Evolutionary conservation across 2,888 invertebrate genomes (phyloP).

Genomic region (Koerneria pararmatus): DNA sequence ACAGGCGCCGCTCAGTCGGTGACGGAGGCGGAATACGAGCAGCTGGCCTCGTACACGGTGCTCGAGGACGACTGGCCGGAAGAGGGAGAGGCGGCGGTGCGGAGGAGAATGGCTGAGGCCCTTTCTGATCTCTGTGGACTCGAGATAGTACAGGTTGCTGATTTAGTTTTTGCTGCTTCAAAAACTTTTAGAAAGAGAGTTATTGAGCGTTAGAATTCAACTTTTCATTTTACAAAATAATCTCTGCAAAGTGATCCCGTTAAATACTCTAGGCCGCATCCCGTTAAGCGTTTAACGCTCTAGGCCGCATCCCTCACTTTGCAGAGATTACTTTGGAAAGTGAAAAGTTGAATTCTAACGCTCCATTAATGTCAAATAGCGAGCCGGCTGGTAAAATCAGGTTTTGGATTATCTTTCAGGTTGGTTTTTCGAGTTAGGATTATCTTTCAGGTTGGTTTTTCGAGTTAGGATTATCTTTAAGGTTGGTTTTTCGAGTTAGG

Average conservation of each 20-base stretch:
- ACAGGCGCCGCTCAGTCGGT: slow-evolving; percentile 5
- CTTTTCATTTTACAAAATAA: no score
- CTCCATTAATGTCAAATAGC: no score
- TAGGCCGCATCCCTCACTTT: no score
- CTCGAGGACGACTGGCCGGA: slow-evolving; percentile 28
- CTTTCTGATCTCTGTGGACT: neutral
- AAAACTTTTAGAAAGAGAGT: neutral
- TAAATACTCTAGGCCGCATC: no score
- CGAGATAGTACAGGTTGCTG: slow-evolving; percentile 8
- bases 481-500: no score
- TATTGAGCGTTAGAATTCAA: no score
- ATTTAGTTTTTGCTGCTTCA: neutral
- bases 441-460: neutral
- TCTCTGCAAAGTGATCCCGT: no score
- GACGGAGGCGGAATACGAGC: slow-evolving; percentile 15
- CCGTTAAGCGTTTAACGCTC: no score
- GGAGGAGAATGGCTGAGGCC: neutral
- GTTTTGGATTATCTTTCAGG: neutral
- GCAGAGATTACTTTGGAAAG: no score
- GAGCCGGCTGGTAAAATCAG: neutral
- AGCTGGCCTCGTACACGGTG: slow-evolving; percentile 13
- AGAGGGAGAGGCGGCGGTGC: neutral
- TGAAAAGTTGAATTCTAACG: no score
- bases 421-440: neutral
- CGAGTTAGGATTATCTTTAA: no score